These are phyloP conservation scores for Acipenser oxyrinchus DNA, from an alignment of 2,797 vertebrate species.

Conservation along the genomic window DNA sequence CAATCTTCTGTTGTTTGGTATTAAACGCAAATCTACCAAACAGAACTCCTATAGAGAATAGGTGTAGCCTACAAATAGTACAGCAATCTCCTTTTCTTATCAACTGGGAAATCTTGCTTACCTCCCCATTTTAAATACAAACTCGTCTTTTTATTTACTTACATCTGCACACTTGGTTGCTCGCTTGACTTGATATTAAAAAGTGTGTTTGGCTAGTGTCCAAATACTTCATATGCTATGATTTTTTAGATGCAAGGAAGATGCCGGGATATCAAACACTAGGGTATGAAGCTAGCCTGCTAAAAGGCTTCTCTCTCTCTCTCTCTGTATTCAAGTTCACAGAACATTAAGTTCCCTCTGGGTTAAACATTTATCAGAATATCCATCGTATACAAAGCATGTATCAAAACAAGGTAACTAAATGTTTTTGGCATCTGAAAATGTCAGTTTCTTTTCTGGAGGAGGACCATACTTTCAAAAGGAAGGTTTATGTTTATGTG, in stretches of 20 bases:
- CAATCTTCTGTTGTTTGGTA: conserved; percentile 25
- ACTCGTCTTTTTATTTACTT: conserved; percentile 41
- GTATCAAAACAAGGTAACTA: too few species aligned
- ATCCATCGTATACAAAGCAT: too few species aligned
- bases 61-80: conserved; percentile 52
- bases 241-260: conserved; percentile 16
- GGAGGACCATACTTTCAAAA: too few species aligned
- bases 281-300: conserved; percentile 12
- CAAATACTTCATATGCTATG: conserved; percentile 53
- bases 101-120: conserved; percentile 40
- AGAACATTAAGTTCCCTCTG: too few species aligned
- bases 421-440: too few species aligned
- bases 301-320: not conserved
- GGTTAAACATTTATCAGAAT: too few species aligned
- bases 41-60: conserved; percentile 42
- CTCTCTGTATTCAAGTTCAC: too few species aligned
- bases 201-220: conserved; percentile 49
- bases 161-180: conserved; percentile 60
- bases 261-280: conserved; percentile 19
- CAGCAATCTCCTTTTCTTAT: conserved; percentile 27
- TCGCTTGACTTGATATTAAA: conserved; percentile 61
- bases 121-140: conserved; percentile 58
- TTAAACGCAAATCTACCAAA: conserved; percentile 40
- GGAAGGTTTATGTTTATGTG: too few species aligned
- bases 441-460: too few species aligned